These are phyloP conservation scores for Crossocerus cetratus DNA, from an alignment of 2,888 invertebrate species.

Conservation along the genomic window DNA sequence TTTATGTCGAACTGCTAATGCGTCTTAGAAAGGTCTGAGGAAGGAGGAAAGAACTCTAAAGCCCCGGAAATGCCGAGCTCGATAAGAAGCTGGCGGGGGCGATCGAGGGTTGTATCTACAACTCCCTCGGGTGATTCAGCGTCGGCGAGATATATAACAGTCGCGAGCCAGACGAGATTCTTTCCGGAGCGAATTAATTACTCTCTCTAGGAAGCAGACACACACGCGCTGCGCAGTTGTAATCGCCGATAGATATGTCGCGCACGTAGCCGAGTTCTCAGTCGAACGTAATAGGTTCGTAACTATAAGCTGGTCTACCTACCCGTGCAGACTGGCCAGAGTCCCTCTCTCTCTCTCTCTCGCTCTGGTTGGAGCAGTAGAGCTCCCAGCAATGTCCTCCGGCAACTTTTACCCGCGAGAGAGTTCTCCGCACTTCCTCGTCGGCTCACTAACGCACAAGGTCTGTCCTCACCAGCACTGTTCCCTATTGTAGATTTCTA, in stretches of 20 bases:
- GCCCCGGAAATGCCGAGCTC: no score
- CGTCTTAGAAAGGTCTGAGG: not conserved
- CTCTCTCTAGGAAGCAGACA: not conserved
- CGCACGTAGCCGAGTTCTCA: not conserved
- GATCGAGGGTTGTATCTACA: not conserved
- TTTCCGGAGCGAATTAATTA: not conserved
- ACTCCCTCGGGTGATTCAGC: not conserved
- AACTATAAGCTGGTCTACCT: not conserved
- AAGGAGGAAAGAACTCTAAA: not conserved
- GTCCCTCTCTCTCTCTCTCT: not conserved
- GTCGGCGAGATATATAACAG: not conserved
- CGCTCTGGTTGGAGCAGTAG: not conserved
- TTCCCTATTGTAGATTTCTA: no score
- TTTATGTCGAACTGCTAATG: slow-evolving; percentile 5
- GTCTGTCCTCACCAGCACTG: no score
- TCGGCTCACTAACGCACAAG: not conserved
- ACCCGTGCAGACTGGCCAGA: not conserved
- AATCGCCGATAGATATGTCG: not conserved
- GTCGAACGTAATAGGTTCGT: not conserved
- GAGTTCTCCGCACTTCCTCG: not conserved
- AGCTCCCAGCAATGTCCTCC: not conserved
- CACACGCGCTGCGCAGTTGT: not conserved
- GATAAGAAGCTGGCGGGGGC: no score
- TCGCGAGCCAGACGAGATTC: not conserved
- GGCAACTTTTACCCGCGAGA: slow-evolving; percentile 2